Percentiles rank a stretch among this genome's conserved stretches.
phyloP scores from a whole-genome alignment of 1,140 invertebrate species.

The Saccostrea cuccullata region DNA sequence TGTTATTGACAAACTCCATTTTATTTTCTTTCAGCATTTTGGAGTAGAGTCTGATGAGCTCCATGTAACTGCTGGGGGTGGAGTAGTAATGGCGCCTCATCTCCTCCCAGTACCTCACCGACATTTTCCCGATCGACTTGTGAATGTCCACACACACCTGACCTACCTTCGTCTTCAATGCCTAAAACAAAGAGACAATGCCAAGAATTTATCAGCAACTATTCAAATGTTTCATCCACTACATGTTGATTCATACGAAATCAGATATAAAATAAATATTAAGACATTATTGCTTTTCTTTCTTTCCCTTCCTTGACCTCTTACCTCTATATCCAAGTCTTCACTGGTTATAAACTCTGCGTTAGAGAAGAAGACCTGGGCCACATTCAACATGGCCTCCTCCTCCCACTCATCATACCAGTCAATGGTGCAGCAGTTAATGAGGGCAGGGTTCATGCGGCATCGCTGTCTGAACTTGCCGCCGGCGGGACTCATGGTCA shows the following conservation, averaged over 20 bases:
- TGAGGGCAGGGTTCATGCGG: conserved; percentile 77
- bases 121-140: conserved; percentile 86
- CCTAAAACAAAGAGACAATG: conserved; percentile 52
- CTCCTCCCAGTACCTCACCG: conserved; percentile 86
- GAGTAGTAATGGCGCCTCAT: conserved; percentile 90
- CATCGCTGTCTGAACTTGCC: conserved; percentile 83
- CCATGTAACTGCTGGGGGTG: conserved; percentile 91
- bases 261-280: no score
- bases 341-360: conserved; percentile 73
- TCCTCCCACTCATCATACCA: conserved; percentile 78
- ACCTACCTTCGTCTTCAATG: conserved; percentile 71
- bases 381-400: conserved; percentile 84
- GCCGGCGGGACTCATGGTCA: conserved; percentile 81
- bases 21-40: conserved; percentile 75
- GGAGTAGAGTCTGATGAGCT: conserved; percentile 87
- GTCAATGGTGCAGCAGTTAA: conserved; percentile 79
- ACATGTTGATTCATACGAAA: no score
- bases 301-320: not conserved
- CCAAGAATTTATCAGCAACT: not conserved
- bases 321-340: conserved; percentile 70
- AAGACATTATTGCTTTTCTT: no score
- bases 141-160: conserved; percentile 82
- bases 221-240: no score
- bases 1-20: conserved; percentile 73
- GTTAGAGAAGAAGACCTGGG: conserved; percentile 75